Conservation (phyloP, 1,140 invertebrate species). For the Drosophila guanche region DNA sequence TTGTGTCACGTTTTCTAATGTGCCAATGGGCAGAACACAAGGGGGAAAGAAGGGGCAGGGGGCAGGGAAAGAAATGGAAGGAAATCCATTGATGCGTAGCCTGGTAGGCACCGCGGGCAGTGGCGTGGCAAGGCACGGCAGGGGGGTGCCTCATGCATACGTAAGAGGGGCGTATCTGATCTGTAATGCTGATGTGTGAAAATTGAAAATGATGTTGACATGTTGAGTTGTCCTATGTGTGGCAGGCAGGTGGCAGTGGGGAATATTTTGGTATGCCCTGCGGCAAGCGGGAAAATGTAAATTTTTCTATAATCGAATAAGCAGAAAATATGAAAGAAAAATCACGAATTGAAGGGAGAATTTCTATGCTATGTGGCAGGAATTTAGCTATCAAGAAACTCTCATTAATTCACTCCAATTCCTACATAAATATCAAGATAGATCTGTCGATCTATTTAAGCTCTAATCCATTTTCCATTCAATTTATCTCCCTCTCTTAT, state of each 20-base stretch:
- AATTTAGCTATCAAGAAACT: too few relatives aligned
- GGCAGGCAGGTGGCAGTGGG: background rate
- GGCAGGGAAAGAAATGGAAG: background rate
- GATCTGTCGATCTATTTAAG: too few relatives aligned
- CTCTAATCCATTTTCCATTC: background rate
- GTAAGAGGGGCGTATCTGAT: background rate
- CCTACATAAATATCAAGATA: too few relatives aligned
- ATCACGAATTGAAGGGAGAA: background rate
- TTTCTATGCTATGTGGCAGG: background rate
- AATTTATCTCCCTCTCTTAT: background rate
- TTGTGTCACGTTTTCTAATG: slow-evolving; percentile 81
- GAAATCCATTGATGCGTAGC: slow-evolving; percentile 27
- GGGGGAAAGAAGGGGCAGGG: too few relatives aligned
- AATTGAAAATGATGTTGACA: slow-evolving; percentile 37
- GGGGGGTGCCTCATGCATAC: background rate
- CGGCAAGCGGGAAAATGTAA: background rate
- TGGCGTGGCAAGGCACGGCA: slow-evolving; percentile 17
- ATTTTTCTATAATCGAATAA: slow-evolving; percentile 10
- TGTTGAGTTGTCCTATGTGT: background rate
- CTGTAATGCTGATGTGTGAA: slow-evolving; percentile 30
- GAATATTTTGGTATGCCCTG: slow-evolving; percentile 2
- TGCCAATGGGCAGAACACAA: slow-evolving; percentile 26
- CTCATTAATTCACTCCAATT: too few relatives aligned
- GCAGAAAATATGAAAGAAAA: background rate
- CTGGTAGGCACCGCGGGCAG: slow-evolving; percentile 53